A percentile compares a stretch with the other conserved stretches of the same genome.
These are phyloP conservation scores for Zaprionus camerounensis DNA, from an alignment of 1,140 invertebrate species.

Conservation along the genomic window DNA sequence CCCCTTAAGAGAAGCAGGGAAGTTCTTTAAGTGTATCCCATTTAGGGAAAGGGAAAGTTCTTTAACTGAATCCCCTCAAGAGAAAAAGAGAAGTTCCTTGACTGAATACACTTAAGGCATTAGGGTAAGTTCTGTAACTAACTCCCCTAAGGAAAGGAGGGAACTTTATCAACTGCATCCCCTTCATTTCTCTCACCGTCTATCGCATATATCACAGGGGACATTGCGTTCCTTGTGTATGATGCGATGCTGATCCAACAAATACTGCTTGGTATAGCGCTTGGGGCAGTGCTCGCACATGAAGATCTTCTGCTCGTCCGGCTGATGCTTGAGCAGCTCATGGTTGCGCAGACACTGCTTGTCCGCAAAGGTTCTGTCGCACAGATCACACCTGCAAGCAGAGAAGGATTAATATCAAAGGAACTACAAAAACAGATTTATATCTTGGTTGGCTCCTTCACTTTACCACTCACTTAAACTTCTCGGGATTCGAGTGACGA, in stretches of 20 bases:
- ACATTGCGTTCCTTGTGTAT: conserved; percentile 72
- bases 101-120: no score
- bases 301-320: conserved; percentile 70
- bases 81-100: no score
- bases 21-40: no score
- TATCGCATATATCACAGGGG: conserved; percentile 63
- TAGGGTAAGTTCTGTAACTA: no score
- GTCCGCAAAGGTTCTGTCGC: conserved; percentile 70
- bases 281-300: conserved; percentile 73
- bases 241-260: conserved; percentile 70
- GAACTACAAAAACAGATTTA: background rate
- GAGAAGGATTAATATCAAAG: background rate
- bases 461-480: conserved; percentile 79
- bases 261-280: conserved; percentile 71
- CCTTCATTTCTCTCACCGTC: conserved; percentile 49
- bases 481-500: conserved; percentile 71
- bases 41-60: no score
- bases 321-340: conserved; percentile 72
- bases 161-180: background rate
- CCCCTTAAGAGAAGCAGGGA: no score
- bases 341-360: conserved; percentile 79
- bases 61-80: no score
- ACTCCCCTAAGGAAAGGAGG: no score
- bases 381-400: conserved; percentile 61
- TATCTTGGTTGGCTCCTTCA: conserved; percentile 26